Percentiles rank a stretch among this genome's conserved stretches.
Conservation (phyloP, 1,140 invertebrate genomes). For the Zaprionus ghesquierei region DNA sequence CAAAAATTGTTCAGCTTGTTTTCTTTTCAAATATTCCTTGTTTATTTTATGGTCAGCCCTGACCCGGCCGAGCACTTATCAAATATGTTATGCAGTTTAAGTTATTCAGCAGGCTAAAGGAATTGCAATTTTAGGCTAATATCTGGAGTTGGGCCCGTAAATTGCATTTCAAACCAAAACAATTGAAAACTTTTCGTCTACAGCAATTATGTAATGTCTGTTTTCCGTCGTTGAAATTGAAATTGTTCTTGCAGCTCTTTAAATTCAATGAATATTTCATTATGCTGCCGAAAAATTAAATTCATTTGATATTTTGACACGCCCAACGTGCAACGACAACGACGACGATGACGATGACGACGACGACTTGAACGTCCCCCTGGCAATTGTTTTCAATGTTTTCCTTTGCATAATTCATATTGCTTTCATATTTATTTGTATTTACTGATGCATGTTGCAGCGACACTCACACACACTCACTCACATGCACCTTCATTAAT, state of each 20-base stretch:
- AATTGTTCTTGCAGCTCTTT: neutral
- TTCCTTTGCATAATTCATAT: constrained; percentile 45
- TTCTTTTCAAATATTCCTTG: constrained; percentile 29
- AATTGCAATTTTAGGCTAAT: constrained; percentile 10
- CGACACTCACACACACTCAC: constrained; percentile 10
- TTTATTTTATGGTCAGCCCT: constrained; percentile 35
- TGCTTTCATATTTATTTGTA: constrained; percentile 56
- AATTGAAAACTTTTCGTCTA: constrained; percentile 5
- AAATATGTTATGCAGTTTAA: constrained; percentile 23
- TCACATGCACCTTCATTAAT: constrained; percentile 48
- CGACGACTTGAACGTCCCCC: neutral
- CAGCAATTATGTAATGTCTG: constrained; percentile 13
- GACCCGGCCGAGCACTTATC: constrained; percentile 4
- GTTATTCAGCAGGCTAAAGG: constrained; percentile 17
- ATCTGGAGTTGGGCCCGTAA: neutral
- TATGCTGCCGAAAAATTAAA: neutral
- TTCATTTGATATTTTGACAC: constrained; percentile 2
- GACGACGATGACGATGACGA: too few species aligned
- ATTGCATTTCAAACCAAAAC: constrained; percentile 7
- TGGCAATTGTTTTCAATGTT: constrained; percentile 29
- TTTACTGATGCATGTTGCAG: constrained; percentile 54
- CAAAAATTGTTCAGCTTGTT: constrained; percentile 25
- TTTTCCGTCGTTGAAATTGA: neutral
- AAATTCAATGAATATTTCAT: constrained; percentile 1
- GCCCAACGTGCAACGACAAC: too few species aligned